Percentiles rank a stretch among this genome's conserved stretches.
Conservation (phyloP, 1,140 invertebrate genomes). For the Zaprionus nigranus region DNA sequence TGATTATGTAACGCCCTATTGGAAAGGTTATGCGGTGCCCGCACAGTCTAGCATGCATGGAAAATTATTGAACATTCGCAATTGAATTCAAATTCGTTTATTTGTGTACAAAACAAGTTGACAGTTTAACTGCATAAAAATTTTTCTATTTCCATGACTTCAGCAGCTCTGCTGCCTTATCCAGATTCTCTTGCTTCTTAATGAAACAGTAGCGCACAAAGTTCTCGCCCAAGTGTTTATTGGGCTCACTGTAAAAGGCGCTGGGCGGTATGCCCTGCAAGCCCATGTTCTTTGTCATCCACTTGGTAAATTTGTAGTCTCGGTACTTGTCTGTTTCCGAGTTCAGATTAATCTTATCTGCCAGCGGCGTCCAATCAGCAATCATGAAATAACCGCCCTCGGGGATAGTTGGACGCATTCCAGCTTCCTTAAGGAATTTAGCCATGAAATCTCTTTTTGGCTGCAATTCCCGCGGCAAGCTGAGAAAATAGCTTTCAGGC, state of each 20-base stretch:
- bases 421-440: constrained; percentile 90
- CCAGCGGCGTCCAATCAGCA: constrained; percentile 94
- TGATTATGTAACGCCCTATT: constrained; percentile 55
- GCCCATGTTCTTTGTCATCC: constrained; percentile 97
- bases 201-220: constrained; percentile 97
- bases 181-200: constrained; percentile 93
- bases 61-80: not conserved
- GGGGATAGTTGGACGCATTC: constrained; percentile 96
- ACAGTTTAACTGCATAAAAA: constrained; percentile 8
- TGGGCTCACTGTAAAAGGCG: constrained; percentile 94
- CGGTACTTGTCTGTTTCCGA: constrained; percentile 89
- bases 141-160: constrained; percentile 86
- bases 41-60: constrained; percentile 45
- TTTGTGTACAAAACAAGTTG: constrained; percentile 24
- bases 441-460: constrained; percentile 95
- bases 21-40: constrained; percentile 52
- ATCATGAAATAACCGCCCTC: constrained; percentile 99
- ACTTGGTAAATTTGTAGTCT: constrained; percentile 97
- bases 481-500: constrained; percentile 94
- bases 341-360: constrained; percentile 87
- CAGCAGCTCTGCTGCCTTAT: constrained; percentile 88
- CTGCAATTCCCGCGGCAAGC: constrained; percentile 90
- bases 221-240: constrained; percentile 95
- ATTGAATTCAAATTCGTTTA: constrained; percentile 60
- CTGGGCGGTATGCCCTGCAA: constrained; percentile 97